Percentiles rank a stretch among this genome's conserved stretches.
Conservation (phyloP, 2,113 vertebrate genomes). For the Lagenorhynchus albirostris region DNA sequence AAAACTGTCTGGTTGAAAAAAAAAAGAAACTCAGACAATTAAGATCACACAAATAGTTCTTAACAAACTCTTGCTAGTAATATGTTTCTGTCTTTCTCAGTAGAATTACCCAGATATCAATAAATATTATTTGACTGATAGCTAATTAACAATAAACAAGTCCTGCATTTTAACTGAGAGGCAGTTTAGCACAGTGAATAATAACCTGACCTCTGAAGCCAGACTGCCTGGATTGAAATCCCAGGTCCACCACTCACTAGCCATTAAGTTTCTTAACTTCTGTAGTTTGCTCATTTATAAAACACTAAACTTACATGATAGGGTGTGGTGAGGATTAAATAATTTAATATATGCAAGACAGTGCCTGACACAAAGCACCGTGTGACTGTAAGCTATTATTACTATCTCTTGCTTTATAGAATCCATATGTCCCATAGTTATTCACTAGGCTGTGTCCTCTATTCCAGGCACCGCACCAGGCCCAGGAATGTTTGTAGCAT, state of each 20-base stretch:
- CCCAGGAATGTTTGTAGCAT: neutral
- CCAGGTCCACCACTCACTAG: neutral
- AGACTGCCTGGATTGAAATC: neutral
- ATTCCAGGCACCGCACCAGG: no score
- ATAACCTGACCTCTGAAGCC: neutral
- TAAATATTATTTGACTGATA: conserved; percentile 7
- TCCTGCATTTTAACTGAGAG: neutral
- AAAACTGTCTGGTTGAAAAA: neutral
- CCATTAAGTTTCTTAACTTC: neutral
- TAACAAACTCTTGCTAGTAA: neutral
- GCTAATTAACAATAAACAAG: conserved; percentile 45
- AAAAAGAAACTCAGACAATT: neutral
- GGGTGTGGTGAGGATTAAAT: neutral
- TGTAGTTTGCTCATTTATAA: neutral
- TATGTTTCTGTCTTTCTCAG: neutral
- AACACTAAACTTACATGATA: neutral
- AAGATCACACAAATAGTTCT: neutral
- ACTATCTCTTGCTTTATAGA: neutral
- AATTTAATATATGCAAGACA: neutral
- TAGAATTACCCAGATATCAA: neutral
- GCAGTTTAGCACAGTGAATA: neutral
- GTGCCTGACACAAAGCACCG: neutral
- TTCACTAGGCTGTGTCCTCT: neutral
- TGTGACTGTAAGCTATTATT: neutral
- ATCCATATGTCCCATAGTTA: neutral